Conservation (phyloP, 2,113 vertebrate species). For the Pygoscelis antarcticus region DNA sequence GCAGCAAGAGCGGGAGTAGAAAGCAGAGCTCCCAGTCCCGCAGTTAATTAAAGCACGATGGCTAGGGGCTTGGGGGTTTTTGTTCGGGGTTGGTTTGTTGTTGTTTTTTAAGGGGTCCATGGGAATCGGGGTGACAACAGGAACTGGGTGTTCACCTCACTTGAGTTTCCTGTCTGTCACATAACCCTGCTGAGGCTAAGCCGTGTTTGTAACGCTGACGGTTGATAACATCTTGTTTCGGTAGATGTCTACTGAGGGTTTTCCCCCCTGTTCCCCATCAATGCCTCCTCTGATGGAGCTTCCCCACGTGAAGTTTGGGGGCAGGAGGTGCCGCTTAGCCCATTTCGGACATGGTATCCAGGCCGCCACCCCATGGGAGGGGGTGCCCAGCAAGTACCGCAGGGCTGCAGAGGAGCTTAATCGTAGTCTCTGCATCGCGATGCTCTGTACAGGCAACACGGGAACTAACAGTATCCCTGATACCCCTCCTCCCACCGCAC, state of each 20-base stretch:
- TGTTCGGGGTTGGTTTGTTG: not conserved
- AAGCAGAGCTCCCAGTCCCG: not conserved
- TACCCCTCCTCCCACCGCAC: not conserved
- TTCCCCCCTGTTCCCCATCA: not conserved
- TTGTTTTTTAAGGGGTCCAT: not conserved
- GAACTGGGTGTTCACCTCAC: not conserved
- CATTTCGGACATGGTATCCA: not conserved
- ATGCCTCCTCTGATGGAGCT: not conserved
- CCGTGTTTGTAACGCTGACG: not conserved
- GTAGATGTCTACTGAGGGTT: not conserved
- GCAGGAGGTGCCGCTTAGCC: not conserved
- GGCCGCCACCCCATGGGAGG: not conserved
- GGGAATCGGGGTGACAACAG: not conserved
- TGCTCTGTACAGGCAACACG: not conserved
- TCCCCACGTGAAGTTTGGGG: not conserved
- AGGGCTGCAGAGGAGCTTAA: not conserved
- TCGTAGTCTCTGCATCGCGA: accelerated
- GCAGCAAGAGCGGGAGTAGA: not conserved
- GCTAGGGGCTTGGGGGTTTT: accelerated
- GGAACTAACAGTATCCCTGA: not conserved
- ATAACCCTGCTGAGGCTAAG: not conserved
- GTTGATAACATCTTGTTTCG: not conserved
- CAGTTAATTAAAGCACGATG: not conserved
- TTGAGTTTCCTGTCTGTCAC: not conserved
- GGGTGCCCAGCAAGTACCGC: accelerated